A percentile compares a stretch with the other conserved stretches of the same genome.
Evolutionary conservation across 2,888 invertebrate genomes (phyloP).

Genomic region (Hipparchia semele): DNA sequence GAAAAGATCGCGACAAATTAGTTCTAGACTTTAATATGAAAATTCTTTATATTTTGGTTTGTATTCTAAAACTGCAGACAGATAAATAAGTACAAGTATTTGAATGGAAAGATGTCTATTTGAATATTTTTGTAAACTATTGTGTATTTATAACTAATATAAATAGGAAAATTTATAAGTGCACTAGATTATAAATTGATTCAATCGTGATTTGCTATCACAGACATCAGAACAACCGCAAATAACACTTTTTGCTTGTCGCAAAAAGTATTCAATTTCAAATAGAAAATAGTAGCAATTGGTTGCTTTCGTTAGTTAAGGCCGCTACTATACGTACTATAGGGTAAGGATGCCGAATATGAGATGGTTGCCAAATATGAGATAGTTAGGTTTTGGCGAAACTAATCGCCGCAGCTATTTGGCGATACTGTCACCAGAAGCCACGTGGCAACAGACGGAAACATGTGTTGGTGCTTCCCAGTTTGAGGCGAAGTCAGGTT

Average conservation of each 20-base stretch:
- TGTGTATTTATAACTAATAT: neutral
- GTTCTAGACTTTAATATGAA: neutral
- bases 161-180: neutral
- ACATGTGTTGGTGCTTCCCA: too few relatives aligned
- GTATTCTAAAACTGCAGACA: neutral
- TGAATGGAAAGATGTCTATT: too few relatives aligned
- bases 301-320: neutral
- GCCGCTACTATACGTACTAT: too few relatives aligned
- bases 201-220: slow-evolving; percentile 17
- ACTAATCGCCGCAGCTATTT: too few relatives aligned
- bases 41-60: neutral
- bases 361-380: too few relatives aligned
- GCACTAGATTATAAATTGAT: slow-evolving; percentile 17
- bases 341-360: too few relatives aligned
- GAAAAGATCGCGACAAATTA: neutral
- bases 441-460: too few relatives aligned
- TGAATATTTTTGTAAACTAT: too few relatives aligned
- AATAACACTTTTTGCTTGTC: slow-evolving; percentile 32
- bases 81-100: neutral
- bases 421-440: too few relatives aligned
- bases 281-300: slow-evolving; percentile 53
- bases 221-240: slow-evolving; percentile 30
- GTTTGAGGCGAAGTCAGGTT: too few relatives aligned
- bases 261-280: slow-evolving; percentile 63
- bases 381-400: too few relatives aligned